Evolutionary conservation across 2,797 vertebrate species (phyloP).

Genomic region (Saxicola maurus): DNA sequence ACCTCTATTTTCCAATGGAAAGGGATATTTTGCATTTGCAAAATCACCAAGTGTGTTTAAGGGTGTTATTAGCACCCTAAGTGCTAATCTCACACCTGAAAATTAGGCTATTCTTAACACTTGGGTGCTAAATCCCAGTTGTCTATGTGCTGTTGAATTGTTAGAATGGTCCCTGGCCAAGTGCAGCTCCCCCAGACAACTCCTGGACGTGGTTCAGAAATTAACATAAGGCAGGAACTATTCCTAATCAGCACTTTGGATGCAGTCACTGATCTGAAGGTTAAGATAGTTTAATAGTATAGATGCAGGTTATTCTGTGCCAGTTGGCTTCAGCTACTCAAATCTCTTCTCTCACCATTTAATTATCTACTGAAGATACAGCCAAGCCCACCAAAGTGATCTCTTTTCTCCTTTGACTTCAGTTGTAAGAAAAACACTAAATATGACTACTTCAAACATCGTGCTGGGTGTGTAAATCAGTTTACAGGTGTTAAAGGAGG

Average conservation of each 20-base stretch:
- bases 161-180: background rate
- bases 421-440: background rate
- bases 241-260: background rate
- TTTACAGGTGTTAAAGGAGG: background rate
- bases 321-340: background rate
- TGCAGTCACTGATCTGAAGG: conserved; percentile 6
- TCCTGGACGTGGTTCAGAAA: background rate
- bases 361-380: background rate
- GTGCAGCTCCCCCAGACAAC: background rate
- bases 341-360: background rate
- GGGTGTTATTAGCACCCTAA: background rate
- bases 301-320: background rate
- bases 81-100: background rate
- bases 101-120: background rate
- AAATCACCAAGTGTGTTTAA: background rate
- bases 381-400: background rate
- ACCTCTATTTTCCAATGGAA: background rate
- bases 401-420: background rate
- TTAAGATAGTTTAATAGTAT: conserved; percentile 11
- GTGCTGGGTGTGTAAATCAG: background rate
- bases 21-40: background rate
- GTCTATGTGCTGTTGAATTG: background rate
- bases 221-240: background rate
- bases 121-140: background rate
- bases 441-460: background rate